phyloP scores from a whole-genome alignment of 2,888 invertebrate species.

The Volucella bombylans region DNA sequence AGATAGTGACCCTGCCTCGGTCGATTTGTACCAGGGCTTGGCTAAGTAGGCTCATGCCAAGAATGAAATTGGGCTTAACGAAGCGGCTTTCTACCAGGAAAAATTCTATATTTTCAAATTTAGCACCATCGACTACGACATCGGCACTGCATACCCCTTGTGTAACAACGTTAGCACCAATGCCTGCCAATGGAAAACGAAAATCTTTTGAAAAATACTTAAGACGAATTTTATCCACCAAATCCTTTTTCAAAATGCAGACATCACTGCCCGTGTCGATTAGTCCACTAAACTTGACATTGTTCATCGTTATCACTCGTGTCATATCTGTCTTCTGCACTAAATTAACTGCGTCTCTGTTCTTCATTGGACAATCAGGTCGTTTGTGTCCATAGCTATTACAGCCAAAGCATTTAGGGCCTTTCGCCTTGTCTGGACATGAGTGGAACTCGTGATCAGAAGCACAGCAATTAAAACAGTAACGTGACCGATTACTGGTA shows the following conservation, averaged over 20 bases:
- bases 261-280: too few species aligned
- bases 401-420: too few species aligned
- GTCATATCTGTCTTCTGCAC: too few species aligned
- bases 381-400: too few species aligned
- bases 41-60: conserved; percentile 20
- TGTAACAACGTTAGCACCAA: conserved; percentile 10
- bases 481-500: too few species aligned
- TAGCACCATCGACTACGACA: conserved; percentile 12
- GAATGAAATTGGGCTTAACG: conserved; percentile 13
- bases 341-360: too few species aligned
- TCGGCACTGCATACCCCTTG: conserved; percentile 15
- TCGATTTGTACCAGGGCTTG: conserved; percentile 16
- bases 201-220: conserved; percentile 20
- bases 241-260: conserved; percentile 22
- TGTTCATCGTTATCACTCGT: too few species aligned
- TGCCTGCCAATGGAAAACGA: conserved; percentile 25
- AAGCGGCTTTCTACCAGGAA: conserved; percentile 17
- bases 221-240: conserved; percentile 20
- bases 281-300: too few species aligned
- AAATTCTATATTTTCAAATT: conserved; percentile 16
- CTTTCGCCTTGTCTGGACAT: too few species aligned
- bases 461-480: too few species aligned
- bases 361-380: too few species aligned
- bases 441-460: too few species aligned
- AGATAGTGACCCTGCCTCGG: conserved; percentile 12